These are phyloP conservation scores for Apogon hyalosoma DNA, from an alignment of 2,797 vertebrate genomes.

Conservation along the genomic window DNA sequence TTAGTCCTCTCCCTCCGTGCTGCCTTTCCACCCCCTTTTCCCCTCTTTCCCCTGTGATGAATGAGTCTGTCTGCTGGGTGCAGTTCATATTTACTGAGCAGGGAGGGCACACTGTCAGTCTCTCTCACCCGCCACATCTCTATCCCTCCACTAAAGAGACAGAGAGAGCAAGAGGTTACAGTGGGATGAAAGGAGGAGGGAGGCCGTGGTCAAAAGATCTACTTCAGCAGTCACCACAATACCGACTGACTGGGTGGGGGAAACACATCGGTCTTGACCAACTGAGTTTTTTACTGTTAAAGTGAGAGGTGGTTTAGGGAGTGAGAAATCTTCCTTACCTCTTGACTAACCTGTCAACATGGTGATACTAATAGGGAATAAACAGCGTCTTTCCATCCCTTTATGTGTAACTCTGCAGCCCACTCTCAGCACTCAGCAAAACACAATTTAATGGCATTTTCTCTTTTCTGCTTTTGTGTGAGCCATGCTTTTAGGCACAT, in stretches of 20 bases:
- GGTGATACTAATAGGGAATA: slow-evolving; percentile 82
- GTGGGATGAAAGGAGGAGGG: slow-evolving; percentile 72
- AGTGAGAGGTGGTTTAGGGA: slow-evolving; percentile 56
- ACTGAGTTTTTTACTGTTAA: slow-evolving; percentile 43
- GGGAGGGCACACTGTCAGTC: slow-evolving; percentile 87
- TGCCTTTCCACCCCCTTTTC: slow-evolving; percentile 50
- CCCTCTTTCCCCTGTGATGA: slow-evolving; percentile 85
- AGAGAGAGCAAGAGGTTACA: slow-evolving; percentile 85
- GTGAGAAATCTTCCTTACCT: slow-evolving; percentile 71
- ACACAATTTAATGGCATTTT: slow-evolving; percentile 69
- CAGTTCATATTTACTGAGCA: slow-evolving; percentile 90
- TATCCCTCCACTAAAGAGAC: slow-evolving; percentile 85
- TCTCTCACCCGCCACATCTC: slow-evolving; percentile 86
- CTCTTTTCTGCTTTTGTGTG: slow-evolving; percentile 70
- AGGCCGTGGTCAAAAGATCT: slow-evolving; percentile 68
- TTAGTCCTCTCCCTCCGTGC: slow-evolving; percentile 64
- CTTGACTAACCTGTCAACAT: slow-evolving; percentile 71
- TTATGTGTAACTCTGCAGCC: slow-evolving; percentile 72
- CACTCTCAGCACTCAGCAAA: slow-evolving; percentile 74
- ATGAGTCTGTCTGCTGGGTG: slow-evolving; percentile 87
- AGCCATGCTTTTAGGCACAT: slow-evolving; percentile 82
- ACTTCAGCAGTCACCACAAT: slow-evolving; percentile 53
- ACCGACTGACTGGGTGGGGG: slow-evolving; percentile 47
- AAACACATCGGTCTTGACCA: slow-evolving; percentile 43
- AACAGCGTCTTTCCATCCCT: slow-evolving; percentile 74